phyloP scores from a whole-genome alignment of 2,797 vertebrate species.

The Numenius phaeopus region DNA sequence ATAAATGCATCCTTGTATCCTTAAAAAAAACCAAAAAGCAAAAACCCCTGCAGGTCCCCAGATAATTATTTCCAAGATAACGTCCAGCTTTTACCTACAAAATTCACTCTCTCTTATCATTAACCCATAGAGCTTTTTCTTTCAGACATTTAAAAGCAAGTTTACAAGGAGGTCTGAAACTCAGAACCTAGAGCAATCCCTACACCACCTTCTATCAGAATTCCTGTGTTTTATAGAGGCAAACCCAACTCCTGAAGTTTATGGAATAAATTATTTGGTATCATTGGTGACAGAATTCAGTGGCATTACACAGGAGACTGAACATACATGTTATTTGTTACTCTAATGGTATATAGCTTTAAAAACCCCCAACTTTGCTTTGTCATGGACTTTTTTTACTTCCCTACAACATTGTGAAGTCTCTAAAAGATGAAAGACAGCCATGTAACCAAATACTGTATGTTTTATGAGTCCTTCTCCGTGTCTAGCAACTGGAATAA shows the following conservation, averaged over 20 bases:
- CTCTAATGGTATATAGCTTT: neutral
- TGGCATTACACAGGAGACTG: neutral
- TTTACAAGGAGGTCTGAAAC: neutral
- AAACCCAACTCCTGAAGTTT: neutral
- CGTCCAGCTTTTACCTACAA: neutral
- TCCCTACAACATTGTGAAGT: neutral
- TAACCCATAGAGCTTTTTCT: neutral
- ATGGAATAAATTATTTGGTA: neutral
- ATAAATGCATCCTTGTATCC: neutral
- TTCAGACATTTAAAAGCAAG: neutral
- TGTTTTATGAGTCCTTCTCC: conserved; percentile 36
- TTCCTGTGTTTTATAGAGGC: neutral
- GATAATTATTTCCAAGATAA: neutral
- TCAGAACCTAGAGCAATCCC: neutral
- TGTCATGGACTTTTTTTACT: neutral
- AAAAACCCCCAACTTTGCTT: neutral
- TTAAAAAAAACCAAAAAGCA: neutral
- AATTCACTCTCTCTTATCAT: neutral
- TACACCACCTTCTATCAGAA: neutral
- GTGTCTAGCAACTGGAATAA: conserved; percentile 9
- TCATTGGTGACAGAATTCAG: neutral
- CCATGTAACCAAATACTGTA: conserved; percentile 50
- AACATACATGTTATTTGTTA: neutral
- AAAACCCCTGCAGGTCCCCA: neutral
- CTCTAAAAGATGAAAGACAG: conserved; percentile 18